Evolutionary conservation across 2,113 vertebrate genomes (phyloP).

Genomic region (Gavialis gangeticus): DNA sequence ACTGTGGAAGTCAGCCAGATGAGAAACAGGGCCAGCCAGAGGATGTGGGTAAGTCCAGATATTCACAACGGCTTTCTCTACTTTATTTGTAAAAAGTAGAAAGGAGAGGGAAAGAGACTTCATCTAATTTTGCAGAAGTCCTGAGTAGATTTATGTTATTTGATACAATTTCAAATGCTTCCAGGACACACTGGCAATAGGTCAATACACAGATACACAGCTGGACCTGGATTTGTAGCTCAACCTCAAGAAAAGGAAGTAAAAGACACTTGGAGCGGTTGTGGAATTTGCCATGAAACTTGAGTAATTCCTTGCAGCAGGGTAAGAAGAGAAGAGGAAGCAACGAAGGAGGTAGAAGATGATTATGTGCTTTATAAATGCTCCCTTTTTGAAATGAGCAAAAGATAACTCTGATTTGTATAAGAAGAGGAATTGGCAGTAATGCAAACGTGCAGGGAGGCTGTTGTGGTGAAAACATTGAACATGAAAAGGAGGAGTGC

Average conservation of each 20-base stretch:
- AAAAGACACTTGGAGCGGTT: not conserved
- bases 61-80: too few species aligned
- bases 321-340: slow-evolving; percentile 4
- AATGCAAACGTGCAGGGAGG: not conserved
- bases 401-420: not conserved
- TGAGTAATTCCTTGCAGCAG: not conserved
- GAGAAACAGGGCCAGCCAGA: too few species aligned
- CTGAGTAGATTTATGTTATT: slow-evolving; percentile 1
- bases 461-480: not conserved
- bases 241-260: not conserved
- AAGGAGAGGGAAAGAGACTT: not conserved
- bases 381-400: not conserved
- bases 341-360: slow-evolving; percentile 13
- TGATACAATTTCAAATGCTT: slow-evolving; percentile 2
- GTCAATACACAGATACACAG: not conserved
- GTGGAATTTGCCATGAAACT: not conserved
- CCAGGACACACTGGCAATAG: not conserved
- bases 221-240: not conserved
- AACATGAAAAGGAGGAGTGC: not conserved
- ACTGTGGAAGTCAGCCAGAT: too few species aligned
- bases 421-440: not conserved
- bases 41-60: too few species aligned
- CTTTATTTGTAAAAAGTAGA: too few species aligned
- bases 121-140: not conserved
- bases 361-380: not conserved